phyloP scores from a whole-genome alignment of 92 coral and sea anemone species.

The Actinostola sp. region DNA sequence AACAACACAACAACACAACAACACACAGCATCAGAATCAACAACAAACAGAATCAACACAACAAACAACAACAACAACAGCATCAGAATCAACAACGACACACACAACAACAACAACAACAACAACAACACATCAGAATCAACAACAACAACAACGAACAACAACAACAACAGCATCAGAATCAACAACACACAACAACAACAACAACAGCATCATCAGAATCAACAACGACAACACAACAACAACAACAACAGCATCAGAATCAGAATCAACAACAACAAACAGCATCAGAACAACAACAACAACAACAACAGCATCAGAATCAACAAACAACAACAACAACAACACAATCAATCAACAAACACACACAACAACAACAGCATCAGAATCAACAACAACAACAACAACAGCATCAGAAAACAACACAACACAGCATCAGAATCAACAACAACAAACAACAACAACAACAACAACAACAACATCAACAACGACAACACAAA shows the following conservation, averaged over 20 bases:
- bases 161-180: not conserved
- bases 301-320: not conserved
- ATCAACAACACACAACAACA: not conserved
- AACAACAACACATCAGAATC: not conserved
- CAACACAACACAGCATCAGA: not conserved
- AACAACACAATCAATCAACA: not conserved
- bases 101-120: not conserved
- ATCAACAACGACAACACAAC: not conserved
- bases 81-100: not conserved
- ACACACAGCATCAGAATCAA: not conserved
- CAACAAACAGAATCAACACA: not conserved
- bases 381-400: not conserved
- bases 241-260: not conserved
- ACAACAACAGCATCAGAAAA: not conserved
- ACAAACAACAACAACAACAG: not conserved
- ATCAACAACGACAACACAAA: not conserved
- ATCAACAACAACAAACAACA: not conserved
- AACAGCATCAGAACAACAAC: too few relatives aligned
- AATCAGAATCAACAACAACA: not conserved
- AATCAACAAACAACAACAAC: not conserved
- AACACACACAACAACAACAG: not conserved
- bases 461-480: not conserved
- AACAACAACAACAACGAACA: not conserved
- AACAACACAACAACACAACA: not conserved
- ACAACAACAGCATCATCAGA: not conserved